Evolutionary conservation across 2,113 vertebrate species (phyloP), one percentile per base, ranked within the genome.

Genomic region (Cyprinus carpio): DNA sequence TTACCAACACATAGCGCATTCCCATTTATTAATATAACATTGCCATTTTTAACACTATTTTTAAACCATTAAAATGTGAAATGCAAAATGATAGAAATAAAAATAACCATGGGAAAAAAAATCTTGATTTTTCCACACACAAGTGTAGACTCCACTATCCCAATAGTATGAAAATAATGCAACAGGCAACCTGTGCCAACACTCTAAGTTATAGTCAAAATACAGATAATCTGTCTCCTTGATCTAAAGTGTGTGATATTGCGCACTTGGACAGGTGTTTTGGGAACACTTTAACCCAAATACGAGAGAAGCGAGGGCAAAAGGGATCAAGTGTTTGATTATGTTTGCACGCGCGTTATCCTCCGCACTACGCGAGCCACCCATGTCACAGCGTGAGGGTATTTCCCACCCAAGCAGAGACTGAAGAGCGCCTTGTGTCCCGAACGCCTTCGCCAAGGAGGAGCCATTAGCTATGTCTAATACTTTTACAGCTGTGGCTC

Each of bases 151-250:
- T 75, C 40, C 72, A 76, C 71, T 76, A 75, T 29, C 56, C 74
- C 43, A 75, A 8, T 8, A 75, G 71, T 75, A 60, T 74, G 34
- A 83, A 84, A 75, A 75, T 74, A 29, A 75, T 40, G 54, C 40
- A 75, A 20, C 31, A 0, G 37, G 51, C 34, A 74, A 46, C 54
- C 67, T 16, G 10, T 49, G 78, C 77, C 69, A 64, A 51, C 43
- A 46, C 18, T n/a, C 60, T 69, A 23, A 3, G 23, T 6, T 67
- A 37, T 75, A 75, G 64, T 86, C 81, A 84, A 46, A 86, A 85
- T 82, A 88, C 46, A 11, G 37, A 9, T 69, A 69, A 83, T 80
- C 67, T 46, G 80, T 56, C 72, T 75, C 75, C 85, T 81, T 86
- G 84, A 86, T 88, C 65, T 81, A 58, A 86, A 69, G 76, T 75